phyloP scores from a whole-genome alignment of 2,797 vertebrate genomes.

The Kryptopterus vitreolus region DNA sequence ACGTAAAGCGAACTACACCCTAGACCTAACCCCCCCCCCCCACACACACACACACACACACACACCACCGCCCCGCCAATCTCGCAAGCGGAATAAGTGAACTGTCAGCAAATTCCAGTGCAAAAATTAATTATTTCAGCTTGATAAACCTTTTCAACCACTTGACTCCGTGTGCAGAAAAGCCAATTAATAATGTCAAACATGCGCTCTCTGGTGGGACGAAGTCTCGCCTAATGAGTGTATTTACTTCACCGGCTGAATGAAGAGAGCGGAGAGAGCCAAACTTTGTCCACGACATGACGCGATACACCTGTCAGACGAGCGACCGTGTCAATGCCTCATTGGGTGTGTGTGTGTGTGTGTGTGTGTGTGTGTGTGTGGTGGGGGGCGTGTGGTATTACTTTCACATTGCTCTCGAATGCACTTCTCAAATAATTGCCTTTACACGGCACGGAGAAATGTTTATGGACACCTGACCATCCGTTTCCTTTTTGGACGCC shows the following conservation, averaged over 20 bases:
- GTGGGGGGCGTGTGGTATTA: no score
- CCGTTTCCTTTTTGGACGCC: no score
- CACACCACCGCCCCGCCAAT: not conserved
- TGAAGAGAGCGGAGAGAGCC: conserved; percentile 69
- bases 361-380: no score
- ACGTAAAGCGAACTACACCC: conserved; percentile 61
- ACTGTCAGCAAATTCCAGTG: conserved; percentile 95
- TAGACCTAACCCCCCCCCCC: conserved; percentile 57
- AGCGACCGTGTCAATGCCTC: conserved; percentile 87
- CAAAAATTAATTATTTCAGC: conserved; percentile 99
- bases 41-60: not conserved
- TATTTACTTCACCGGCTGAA: conserved; percentile 90
- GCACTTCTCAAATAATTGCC: conserved; percentile 72
- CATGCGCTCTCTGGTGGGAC: conserved; percentile 90
- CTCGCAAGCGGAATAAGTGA: conserved; percentile 81
- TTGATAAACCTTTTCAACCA: conserved; percentile 99
- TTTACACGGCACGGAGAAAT: conserved; percentile 41
- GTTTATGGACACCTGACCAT: no score
- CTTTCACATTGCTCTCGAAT: conserved; percentile 78
- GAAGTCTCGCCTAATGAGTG: conserved; percentile 88
- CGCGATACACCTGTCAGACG: conserved; percentile 88
- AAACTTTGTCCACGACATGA: conserved; percentile 71
- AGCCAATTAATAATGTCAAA: conserved; percentile 99
- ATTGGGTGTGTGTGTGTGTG: no score
- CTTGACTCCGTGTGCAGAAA: conserved; percentile 98